A percentile compares a stretch with the other conserved stretches of the same genome.
These are phyloP conservation scores for Neosalanx taihuensis DNA, from an alignment of 2,797 vertebrate species.

Conservation along the genomic window DNA sequence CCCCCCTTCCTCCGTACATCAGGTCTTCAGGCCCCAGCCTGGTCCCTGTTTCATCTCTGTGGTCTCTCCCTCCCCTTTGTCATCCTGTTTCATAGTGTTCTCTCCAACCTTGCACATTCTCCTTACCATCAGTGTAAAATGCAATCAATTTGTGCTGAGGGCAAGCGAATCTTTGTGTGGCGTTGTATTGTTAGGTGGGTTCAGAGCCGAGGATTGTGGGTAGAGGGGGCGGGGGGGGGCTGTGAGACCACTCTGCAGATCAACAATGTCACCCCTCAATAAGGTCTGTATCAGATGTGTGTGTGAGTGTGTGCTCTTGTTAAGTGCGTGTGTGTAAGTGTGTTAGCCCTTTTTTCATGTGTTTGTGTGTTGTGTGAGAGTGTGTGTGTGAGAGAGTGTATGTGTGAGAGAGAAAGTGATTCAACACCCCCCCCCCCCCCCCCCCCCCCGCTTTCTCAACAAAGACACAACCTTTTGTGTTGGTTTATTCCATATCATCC, in stretches of 20 bases:
- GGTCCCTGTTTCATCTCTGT: constrained; percentile 7
- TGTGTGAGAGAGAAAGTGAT: constrained; percentile 4
- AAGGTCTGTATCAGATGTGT: background rate
- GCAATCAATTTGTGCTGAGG: constrained; percentile 31
- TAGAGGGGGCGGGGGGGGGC: background rate
- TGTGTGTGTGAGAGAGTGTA: constrained; percentile 7
- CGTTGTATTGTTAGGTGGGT: constrained; percentile 14
- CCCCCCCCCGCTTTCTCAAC: constrained; percentile 38
- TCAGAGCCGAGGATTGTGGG: background rate
- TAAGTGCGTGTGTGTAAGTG: constrained; percentile 8
- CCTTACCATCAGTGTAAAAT: constrained; percentile 32
- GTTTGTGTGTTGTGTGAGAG: background rate
- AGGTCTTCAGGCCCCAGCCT: background rate
- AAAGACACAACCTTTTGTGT: constrained; percentile 57
- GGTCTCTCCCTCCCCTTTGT: constrained; percentile 25
- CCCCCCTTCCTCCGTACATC: too few relatives aligned
- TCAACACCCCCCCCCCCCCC: constrained; percentile 38
- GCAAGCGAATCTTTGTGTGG: constrained; percentile 30
- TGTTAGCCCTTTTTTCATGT: background rate
- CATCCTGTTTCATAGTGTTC: constrained; percentile 17
- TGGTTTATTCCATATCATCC: constrained; percentile 48
- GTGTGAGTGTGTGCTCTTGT: background rate
- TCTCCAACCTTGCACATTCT: constrained; percentile 6
- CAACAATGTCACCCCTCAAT: background rate
- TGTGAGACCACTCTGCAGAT: background rate